Evolutionary conservation across 2,797 vertebrate genomes (phyloP), one percentile per base, ranked within the genome.

Genomic region (Sebastes trivittatus): DNA sequence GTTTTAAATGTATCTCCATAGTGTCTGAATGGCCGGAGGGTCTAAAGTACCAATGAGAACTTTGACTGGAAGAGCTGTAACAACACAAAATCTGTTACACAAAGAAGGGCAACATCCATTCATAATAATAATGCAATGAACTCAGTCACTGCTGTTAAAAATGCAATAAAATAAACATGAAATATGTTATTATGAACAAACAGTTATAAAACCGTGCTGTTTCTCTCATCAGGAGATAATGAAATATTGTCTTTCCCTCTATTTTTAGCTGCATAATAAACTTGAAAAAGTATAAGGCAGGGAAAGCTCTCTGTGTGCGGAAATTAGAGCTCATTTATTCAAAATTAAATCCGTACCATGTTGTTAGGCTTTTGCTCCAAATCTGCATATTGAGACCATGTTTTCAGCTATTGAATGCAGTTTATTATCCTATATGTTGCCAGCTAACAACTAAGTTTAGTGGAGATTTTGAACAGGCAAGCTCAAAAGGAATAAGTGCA

Each of bases 221-320:
- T 56, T 64, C 2, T 62, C 20, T 27, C 13, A 20, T 72, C 14
- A 8, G 42, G 5, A 56, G 23, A 62, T 22, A 16, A 34, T 63
- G 14, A 30, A 38, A 56, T 74, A 55, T 64, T 36, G 22, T 20
- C 6, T 75, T 38, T 54, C 7, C 8, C 11, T 25, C 42, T 62
- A 32, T 63, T 77, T 74, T 58, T 61, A 71, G 23, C 34, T 20
- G 23, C 10, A 23, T 32, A 27, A 67, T 71, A 29, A 46, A 56
- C 20, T 22, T 16, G 13, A 18, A 65, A n/a, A 16, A 55, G 30
- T 25, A 30, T 29, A 20, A 54, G 3, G 22, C 11, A 46, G 20
- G 29, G 49, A 70, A n/a, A 14, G 7, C 9, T 32, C 9, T 32
- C 9, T 72, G 30, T 54, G 7, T 55, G 38, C n/a, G 42, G 7